Evolutionary conservation across 2,797 vertebrate genomes (phyloP), one percentile per base, ranked within the genome.

Genomic region (Rhabdomys pumilio): DNA sequence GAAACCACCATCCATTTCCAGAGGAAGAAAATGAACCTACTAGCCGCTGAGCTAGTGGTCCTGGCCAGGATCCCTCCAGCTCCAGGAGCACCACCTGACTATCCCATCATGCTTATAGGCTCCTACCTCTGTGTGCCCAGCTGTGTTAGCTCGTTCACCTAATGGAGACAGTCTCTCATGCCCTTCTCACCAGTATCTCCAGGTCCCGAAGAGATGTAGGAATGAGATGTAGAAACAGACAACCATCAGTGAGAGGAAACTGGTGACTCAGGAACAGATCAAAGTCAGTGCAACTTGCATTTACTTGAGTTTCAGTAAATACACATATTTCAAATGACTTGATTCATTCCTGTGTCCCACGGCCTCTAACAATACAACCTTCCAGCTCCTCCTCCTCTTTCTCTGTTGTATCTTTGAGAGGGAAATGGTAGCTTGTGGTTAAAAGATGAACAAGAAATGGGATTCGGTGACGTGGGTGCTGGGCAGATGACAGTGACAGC

Each of bases 281-380:
- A 80, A 57, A 81, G 50, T 67, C 57, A 61, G 10, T 59, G 59
- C 80, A 85, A 50, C 50, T n/a, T 76, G 19, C 77, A n/a, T 72
- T 90, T 76, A 73, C 61, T 38, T 69, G 75, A 41, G 55, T 94
- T 94, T 94, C 29, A 94, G 76, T 22, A 81, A 85, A 82, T 57
- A 34, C 73, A 9, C 22, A 41, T 53, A 76, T 93, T 85, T 97
- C 57, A 87, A 65, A 55, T 76, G 84, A 53, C 50, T 80, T 80
- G 34, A 38, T 69, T 69, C 47, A n/a, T 34, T 77, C 77, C 91
- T 57, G 53, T 55, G 59, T 69, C 19, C 31, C 63, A 0, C 84
- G 47, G 77, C 10, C 10, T 91, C 95, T 69, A 59, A 95, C 91
- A 79, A 59, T 4, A n/a, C 22, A 69, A 34, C 61, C 19, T 84